A percentile compares a stretch with the other conserved stretches of the same genome.
Evolutionary conservation across 2,113 vertebrate species (phyloP).

Genomic region (Mungos mungo): DNA sequence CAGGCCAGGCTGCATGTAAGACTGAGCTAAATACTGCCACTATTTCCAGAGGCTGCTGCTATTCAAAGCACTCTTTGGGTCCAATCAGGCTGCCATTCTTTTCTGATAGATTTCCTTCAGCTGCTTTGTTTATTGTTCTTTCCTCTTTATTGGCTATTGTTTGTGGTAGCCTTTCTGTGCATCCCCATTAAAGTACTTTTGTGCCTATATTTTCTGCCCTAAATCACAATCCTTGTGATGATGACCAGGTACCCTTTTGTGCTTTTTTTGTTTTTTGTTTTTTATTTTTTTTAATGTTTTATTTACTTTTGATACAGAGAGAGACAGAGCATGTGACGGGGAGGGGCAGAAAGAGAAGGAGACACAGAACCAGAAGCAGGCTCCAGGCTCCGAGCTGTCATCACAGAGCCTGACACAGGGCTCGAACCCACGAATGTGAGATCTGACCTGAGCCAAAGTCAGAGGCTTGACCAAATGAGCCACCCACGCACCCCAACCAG

Average conservation of each 20-base stretch:
- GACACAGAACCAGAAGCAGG: too few relatives aligned
- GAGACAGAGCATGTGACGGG: too few relatives aligned
- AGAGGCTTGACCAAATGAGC: too few relatives aligned
- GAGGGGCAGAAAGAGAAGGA: too few relatives aligned
- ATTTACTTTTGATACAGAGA: too few relatives aligned
- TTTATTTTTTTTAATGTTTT: too few relatives aligned
- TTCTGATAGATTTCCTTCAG: not conserved
- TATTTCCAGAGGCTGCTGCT: slow-evolving; percentile 44
- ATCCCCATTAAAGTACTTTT: not conserved
- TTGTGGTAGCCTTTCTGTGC: not conserved
- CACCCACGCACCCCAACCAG: too few relatives aligned
- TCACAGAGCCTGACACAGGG: too few relatives aligned
- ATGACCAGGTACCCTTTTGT: not conserved
- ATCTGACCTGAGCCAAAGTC: too few relatives aligned
- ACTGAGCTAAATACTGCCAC: not conserved
- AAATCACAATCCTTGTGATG: not conserved
- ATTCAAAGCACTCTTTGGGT: not conserved
- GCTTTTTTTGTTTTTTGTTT: too few relatives aligned
- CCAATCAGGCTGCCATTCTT: not conserved
- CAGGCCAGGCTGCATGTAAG: not conserved
- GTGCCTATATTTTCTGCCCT: not conserved
- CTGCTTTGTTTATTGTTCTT: not conserved
- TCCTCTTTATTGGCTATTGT: not conserved
- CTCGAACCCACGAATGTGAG: too few relatives aligned
- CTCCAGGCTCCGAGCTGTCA: too few relatives aligned